Evolutionary conservation across 2,797 vertebrate genomes (phyloP).

Genomic region (Gila robusta): DNA sequence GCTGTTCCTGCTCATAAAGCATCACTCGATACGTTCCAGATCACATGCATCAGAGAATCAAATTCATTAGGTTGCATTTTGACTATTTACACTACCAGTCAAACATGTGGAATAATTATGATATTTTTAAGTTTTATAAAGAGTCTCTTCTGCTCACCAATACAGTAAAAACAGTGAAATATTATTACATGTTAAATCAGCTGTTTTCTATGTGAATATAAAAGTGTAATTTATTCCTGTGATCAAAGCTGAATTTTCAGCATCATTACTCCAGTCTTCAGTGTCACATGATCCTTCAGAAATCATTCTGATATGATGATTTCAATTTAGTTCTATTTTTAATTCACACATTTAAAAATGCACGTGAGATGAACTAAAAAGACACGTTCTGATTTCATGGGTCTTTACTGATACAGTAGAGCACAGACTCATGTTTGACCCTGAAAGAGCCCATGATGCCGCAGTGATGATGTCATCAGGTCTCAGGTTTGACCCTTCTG

Average conservation of each 20-base stretch:
- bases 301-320: background rate
- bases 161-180: background rate
- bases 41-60: too few species aligned
- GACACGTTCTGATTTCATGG: background rate
- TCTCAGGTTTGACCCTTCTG: slow-evolving; percentile 3
- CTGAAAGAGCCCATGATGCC: background rate
- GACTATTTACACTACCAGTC: too few species aligned
- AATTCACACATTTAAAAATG: background rate
- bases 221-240: too few species aligned
- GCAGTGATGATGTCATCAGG: background rate
- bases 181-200: too few species aligned
- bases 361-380: background rate
- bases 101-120: background rate
- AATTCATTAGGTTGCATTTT: too few species aligned
- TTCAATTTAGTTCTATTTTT: background rate
- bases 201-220: too few species aligned
- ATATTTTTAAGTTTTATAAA: background rate
- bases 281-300: background rate
- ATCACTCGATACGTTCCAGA: too few species aligned
- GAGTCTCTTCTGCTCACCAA: background rate
- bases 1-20: too few species aligned
- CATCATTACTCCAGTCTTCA: background rate
- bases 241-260: too few species aligned
- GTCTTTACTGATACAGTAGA: background rate
- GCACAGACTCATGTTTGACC: background rate